phyloP scores from a whole-genome alignment of 2,113 vertebrate genomes.

The Gavia stellata region DNA sequence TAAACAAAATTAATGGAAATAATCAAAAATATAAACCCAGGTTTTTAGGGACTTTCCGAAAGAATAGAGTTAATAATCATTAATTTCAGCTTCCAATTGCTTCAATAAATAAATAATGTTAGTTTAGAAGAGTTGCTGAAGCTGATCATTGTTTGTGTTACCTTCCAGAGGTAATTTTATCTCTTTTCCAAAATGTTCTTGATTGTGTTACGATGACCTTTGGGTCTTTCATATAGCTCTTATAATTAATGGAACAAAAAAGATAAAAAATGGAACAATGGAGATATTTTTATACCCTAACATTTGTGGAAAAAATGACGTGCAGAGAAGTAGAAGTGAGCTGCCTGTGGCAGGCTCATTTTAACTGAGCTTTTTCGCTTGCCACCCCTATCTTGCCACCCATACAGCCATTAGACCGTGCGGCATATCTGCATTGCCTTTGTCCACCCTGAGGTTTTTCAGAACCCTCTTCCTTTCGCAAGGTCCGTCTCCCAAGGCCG shows the following conservation, averaged over 20 bases:
- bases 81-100: background rate
- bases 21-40: accelerated
- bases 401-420: accelerated
- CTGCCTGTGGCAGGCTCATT: background rate
- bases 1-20: background rate
- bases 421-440: background rate
- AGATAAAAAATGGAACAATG: background rate
- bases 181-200: background rate
- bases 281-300: background rate
- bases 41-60: background rate
- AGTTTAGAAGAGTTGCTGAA: background rate
- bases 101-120: background rate
- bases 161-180: background rate
- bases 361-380: background rate
- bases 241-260: background rate
- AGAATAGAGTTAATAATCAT: background rate
- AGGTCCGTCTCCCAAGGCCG: accelerated
- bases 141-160: background rate
- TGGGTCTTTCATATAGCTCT: background rate
- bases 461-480: background rate
- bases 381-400: background rate
- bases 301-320: background rate
- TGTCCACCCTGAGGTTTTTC: background rate
- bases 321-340: background rate
- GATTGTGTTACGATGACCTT: background rate